Base-by-base conservation (phyloP, 2,797 vertebrate species). In the Halcyon smyrnensis region DNA sequence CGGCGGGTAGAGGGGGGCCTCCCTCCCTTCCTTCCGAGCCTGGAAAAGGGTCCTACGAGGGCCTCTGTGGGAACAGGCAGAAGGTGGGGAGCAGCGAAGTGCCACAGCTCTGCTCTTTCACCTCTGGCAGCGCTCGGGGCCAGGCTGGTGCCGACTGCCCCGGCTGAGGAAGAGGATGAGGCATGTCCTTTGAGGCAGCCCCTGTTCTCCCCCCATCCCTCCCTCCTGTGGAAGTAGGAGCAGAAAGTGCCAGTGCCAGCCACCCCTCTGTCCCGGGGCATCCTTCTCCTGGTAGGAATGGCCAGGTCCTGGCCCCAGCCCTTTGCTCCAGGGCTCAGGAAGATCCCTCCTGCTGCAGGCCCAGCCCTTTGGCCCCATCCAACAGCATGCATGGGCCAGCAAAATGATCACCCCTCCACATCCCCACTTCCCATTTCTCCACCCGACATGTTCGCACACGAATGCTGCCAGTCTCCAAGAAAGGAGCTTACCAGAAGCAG, bases 301-400 rank as follows among this genome's bases (percentile, higher is more conserved):
- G 63, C 39, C 16, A 32, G 50, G 32, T 73, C 59, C 68, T 57
- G 34, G 14, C 4, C 46, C 20, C 65, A 67, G 56, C 20, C 16
- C 32, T 68, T 74, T 4, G 2, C 36, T 54, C 34, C 16, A 27
- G 51, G 7, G 11, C 2, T 4, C 46, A 30, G 34, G 23, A 65
- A 74, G 17, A 27, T 60, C 46, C 51, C 1, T 0, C 30, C 27
- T 37, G 27, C 43, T 2, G 2, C 34, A 67, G 75, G 39, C 28
- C 6, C 71, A 71, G 24, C 34, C 46, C 69, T 25, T 11, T 0
- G 1, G 36, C 28, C 34, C 30, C 67, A 24, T 25, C 18, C 34
- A 9, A 6, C 0, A 0, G 25, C 39, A 20, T 1, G 10, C 2
- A 0, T 1, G 5, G 74, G 37, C 57, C 60, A 59, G 60, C 43